Evolutionary conservation across 2,113 vertebrate species (phyloP).

Genomic region (Dunckerocampus dactyliophorus): DNA sequence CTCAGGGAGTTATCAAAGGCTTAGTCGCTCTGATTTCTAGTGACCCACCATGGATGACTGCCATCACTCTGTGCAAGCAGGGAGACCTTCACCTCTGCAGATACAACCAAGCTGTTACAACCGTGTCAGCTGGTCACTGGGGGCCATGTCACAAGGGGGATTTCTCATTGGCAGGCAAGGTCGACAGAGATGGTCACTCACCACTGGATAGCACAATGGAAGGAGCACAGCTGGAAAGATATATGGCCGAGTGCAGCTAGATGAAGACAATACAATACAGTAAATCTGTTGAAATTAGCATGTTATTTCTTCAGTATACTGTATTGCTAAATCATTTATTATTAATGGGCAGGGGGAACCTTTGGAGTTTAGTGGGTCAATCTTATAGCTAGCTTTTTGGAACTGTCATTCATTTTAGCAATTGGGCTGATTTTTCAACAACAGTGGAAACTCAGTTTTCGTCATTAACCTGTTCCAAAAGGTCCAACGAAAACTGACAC

Average conservation of each 20-base stretch:
- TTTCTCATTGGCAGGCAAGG: slow-evolving; percentile 7
- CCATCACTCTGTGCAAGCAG: slow-evolving; percentile 44
- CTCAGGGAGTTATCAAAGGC: slow-evolving; percentile 74
- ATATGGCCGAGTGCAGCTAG: not conserved
- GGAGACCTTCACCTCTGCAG: slow-evolving; percentile 30
- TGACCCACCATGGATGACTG: slow-evolving; percentile 54
- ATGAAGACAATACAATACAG: not conserved
- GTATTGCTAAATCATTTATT: not conserved
- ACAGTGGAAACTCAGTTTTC: no score
- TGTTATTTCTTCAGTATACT: not conserved
- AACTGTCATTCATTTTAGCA: no score
- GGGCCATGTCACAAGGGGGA: slow-evolving; percentile 9
- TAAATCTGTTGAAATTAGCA: not conserved
- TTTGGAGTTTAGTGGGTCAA: no score
- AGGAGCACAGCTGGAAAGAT: not conserved
- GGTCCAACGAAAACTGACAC: no score
- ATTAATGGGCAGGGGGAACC: not conserved
- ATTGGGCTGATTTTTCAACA: no score
- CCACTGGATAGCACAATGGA: slow-evolving; percentile 2
- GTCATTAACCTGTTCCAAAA: no score
- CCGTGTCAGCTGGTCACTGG: slow-evolving; percentile 23
- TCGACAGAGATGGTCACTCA: slow-evolving; percentile 12
- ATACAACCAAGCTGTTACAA: slow-evolving; percentile 13
- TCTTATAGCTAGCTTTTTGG: no score
- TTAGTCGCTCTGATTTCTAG: slow-evolving; percentile 65